phyloP scores from a whole-genome alignment of 2,113 vertebrate genomes.

The Hiodon tergisus region DNA sequence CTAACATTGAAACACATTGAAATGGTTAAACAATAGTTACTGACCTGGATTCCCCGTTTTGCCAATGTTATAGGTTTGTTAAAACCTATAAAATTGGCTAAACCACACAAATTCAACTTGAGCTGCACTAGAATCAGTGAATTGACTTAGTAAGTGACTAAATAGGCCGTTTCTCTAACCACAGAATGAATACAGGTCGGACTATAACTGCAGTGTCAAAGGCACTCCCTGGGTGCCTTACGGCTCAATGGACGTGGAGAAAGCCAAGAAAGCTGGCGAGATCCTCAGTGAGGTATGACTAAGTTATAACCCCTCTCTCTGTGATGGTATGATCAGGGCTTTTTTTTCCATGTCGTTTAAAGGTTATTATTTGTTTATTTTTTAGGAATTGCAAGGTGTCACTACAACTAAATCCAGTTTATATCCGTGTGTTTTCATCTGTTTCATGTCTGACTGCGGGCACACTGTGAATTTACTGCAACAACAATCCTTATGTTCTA shows the following conservation, averaged over 20 bases:
- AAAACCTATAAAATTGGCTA: no score
- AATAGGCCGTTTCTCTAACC: slow-evolving; percentile 13
- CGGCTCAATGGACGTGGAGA: slow-evolving; percentile 81
- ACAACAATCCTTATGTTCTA: neutral
- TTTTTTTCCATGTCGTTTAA: no score
- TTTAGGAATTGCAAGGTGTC: neutral
- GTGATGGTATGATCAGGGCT: no score
- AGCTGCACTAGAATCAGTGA: no score
- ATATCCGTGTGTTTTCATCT: neutral
- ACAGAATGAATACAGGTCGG: slow-evolving; percentile 81
- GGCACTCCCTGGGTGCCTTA: slow-evolving; percentile 75
- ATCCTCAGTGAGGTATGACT: slow-evolving; percentile 76
- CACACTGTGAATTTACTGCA: no score
- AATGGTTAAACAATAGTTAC: no score
- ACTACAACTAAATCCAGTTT: neutral
- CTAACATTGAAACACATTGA: no score
- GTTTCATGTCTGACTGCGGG: neutral
- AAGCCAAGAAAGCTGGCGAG: slow-evolving; percentile 70
- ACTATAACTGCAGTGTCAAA: slow-evolving; percentile 78
- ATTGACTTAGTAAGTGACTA: neutral
- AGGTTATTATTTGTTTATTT: no score
- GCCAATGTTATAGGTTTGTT: no score
- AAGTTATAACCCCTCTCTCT: neutral
- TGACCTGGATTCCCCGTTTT: no score
- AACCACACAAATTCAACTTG: no score